A percentile compares a stretch with the other conserved stretches of the same genome.
Evolutionary conservation across 2,888 invertebrate species (phyloP).

Genomic region (Chirona hameri): DNA sequence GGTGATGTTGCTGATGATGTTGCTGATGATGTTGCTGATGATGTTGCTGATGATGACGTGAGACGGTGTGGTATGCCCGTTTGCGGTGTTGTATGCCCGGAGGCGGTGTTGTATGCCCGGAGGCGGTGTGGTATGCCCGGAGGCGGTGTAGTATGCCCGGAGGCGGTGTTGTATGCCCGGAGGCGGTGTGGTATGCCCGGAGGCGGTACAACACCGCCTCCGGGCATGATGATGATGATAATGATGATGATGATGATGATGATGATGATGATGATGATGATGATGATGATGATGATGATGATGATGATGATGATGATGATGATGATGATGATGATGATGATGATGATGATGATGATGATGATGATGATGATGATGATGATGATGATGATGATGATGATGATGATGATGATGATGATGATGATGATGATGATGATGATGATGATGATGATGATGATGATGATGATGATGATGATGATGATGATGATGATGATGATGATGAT

Average conservation of each 20-base stretch:
- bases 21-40: no score
- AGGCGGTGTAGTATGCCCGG: no score
- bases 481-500: slow-evolving; percentile 22
- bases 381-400: slow-evolving; percentile 22
- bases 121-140: no score
- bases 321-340: slow-evolving; percentile 22
- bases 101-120: no score
- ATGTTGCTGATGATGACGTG: no score
- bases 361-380: slow-evolving; percentile 22
- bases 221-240: background rate
- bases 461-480: slow-evolving; percentile 22
- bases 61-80: no score
- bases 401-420: slow-evolving; percentile 22
- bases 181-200: no score
- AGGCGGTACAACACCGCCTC: no score
- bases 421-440: slow-evolving; percentile 22
- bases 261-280: slow-evolving; percentile 22
- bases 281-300: slow-evolving; percentile 22
- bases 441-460: slow-evolving; percentile 22
- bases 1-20: no score
- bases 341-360: slow-evolving; percentile 22
- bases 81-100: no score
- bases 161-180: no score
- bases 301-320: slow-evolving; percentile 22
- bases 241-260: background rate